phyloP scores from a whole-genome alignment of 1,140 invertebrate genomes.

The Cotesia glomerata region DNA sequence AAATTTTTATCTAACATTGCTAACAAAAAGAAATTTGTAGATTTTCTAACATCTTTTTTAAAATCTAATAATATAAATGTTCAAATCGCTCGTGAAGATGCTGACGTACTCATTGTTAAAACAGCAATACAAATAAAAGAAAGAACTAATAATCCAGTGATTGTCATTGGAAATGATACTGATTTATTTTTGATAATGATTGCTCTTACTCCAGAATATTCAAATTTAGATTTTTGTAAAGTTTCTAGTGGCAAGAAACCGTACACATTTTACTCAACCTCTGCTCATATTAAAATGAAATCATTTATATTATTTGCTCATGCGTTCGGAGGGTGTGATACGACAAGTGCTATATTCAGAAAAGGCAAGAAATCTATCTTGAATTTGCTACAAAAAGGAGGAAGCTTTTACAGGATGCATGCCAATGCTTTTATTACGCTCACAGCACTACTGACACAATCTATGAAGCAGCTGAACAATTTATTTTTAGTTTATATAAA shows the following conservation, averaged over 20 bases:
- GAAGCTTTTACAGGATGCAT: background rate
- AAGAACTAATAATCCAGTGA: background rate
- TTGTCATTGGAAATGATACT: constrained; percentile 28
- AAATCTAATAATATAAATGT: background rate
- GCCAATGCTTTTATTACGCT: background rate
- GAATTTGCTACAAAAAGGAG: constrained; percentile 12
- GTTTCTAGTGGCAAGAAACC: background rate
- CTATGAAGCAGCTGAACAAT: background rate
- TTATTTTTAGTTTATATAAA: background rate
- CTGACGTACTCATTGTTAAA: constrained; percentile 9
- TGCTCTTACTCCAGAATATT: background rate
- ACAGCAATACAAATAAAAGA: background rate
- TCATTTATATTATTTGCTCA: constrained; percentile 31
- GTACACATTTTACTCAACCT: constrained; percentile 2
- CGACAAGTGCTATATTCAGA: constrained; percentile 19
- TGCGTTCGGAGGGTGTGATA: constrained; percentile 31
- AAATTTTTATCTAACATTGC: constrained; percentile 22
- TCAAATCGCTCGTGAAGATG: constrained; percentile 11
- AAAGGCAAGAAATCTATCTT: constrained; percentile 30
- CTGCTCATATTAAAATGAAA: constrained; percentile 11
- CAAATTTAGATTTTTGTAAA: constrained; percentile 24
- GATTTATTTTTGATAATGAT: constrained; percentile 31
- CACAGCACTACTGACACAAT: background rate
- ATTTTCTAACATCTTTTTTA: constrained; percentile 12
- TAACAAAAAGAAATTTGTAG: constrained; percentile 26